Conservation (phyloP, 2,113 vertebrate species). For the Circaetus cinerascens region DNA sequence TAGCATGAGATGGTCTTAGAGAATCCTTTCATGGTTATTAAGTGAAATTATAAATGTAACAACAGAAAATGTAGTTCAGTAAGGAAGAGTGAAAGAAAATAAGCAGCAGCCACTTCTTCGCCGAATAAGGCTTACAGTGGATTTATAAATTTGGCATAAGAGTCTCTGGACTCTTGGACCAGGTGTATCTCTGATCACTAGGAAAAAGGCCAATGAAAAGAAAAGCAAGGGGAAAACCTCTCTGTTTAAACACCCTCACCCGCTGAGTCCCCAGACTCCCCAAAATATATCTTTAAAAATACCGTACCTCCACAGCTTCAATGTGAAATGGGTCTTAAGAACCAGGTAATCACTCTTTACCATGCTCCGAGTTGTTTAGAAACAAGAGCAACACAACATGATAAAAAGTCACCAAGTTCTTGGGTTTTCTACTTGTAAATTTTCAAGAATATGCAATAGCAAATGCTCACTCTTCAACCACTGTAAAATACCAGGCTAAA, state of each 20-base stretch:
- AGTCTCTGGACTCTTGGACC: neutral
- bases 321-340: neutral
- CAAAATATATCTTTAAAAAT: neutral
- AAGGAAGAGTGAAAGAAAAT: neutral
- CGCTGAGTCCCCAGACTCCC: no score
- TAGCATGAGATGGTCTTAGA: neutral
- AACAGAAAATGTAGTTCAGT: neutral
- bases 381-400: neutral
- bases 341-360: rapidly evolving
- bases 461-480: rapidly evolving
- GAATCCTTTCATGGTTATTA: neutral
- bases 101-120: neutral
- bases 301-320: rapidly evolving
- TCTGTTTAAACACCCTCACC: neutral
- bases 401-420: neutral
- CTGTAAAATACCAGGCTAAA: neutral
- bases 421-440: neutral
- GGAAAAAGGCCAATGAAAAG: neutral
- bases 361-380: neutral
- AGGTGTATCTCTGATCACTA: neutral
- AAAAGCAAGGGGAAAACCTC: neutral
- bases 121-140: neutral
- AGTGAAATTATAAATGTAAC: neutral
- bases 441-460: neutral
- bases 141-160: neutral